Conservation (phyloP, 2,797 vertebrate genomes). For the Threskiornis aethiopicus region DNA sequence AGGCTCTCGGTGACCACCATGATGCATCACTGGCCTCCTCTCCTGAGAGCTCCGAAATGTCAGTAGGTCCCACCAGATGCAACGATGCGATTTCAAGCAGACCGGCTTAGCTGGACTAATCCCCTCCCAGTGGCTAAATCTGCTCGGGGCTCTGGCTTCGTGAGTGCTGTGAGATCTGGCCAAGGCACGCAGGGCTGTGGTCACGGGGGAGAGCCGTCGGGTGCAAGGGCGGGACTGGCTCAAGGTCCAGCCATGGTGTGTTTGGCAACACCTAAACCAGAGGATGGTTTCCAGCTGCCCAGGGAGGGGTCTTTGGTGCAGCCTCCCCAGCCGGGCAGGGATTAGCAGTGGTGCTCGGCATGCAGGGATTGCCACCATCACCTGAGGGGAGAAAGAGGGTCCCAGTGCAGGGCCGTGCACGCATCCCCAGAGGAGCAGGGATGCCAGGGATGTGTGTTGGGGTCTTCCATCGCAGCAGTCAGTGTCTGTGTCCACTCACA, state of each 20-base stretch:
- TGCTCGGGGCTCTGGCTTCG: neutral
- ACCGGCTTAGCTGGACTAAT: neutral
- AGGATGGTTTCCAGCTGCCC: neutral
- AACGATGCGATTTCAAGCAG: fast-evolving
- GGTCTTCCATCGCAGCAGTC: fast-evolving
- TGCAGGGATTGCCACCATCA: neutral
- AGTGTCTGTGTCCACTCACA: fast-evolving
- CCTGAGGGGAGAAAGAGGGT: neutral
- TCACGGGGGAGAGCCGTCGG: neutral
- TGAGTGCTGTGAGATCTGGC: fast-evolving
- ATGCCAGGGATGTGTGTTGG: fast-evolving
- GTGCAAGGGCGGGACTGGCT: neutral
- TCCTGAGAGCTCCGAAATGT: fast-evolving
- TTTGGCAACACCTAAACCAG: neutral
- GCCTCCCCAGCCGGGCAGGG: neutral
- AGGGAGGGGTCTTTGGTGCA: neutral
- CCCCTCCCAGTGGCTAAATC: neutral
- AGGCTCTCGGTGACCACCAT: neutral
- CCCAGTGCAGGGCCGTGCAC: fast-evolving
- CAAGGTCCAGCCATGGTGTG: neutral
- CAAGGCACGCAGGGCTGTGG: fast-evolving
- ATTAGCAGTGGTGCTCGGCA: fast-evolving
- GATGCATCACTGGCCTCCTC: neutral
- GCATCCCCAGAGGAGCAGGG: fast-evolving
- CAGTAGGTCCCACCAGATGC: fast-evolving